Evolutionary conservation across 2,888 invertebrate species (phyloP).

Genomic region (Chironomus tentans): DNA sequence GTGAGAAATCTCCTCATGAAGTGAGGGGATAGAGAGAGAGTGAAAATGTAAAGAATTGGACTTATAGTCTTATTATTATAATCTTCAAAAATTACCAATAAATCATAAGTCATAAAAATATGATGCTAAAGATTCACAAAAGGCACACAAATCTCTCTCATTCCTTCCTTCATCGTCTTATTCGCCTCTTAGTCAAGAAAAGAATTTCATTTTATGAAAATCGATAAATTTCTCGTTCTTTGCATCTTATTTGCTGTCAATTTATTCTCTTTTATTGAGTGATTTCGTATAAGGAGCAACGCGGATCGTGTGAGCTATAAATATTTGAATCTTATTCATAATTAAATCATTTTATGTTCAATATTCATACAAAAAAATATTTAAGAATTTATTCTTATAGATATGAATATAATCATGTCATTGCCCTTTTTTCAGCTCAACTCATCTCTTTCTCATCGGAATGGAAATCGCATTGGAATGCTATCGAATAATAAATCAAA

Average conservation of each 20-base stretch:
- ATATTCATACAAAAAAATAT: too few relatives aligned
- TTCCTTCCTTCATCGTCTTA: not conserved
- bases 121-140: not conserved
- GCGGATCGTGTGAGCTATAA: not conserved
- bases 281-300: not conserved
- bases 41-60: conserved; percentile 7
- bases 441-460: not conserved
- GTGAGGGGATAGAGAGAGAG: not conserved
- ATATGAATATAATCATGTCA: too few relatives aligned
- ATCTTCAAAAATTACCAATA: conserved; percentile 11
- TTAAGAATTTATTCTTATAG: too few relatives aligned
- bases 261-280: not conserved
- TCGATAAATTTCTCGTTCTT: not conserved
- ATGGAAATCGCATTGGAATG: not conserved
- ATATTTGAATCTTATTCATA: not conserved
- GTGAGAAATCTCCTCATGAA: not conserved
- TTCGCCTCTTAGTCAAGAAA: not conserved
- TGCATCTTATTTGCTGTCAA: not conserved
- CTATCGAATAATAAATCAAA: not conserved
- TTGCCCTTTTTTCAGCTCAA: not conserved
- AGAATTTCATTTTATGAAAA: not conserved
- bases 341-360: too few relatives aligned
- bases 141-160: not conserved
- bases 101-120: conserved; percentile 13
- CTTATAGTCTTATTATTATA: conserved; percentile 15